Conservation (phyloP, 1,140 invertebrate genomes). For the Camponotus floridanus region DNA sequence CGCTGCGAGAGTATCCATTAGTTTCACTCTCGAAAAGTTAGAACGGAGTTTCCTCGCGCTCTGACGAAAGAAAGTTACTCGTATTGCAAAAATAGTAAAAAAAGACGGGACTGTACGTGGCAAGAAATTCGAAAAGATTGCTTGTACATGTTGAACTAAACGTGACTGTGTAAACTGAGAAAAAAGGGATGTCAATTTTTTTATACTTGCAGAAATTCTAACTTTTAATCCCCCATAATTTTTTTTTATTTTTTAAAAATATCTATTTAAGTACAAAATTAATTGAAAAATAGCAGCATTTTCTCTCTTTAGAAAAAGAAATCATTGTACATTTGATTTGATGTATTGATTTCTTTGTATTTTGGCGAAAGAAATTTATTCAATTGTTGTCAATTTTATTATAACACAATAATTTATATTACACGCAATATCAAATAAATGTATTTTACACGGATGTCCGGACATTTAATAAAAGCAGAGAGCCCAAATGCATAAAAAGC, state of each 20-base stretch:
- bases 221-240: not conserved
- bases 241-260: not conserved
- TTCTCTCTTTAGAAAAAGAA: not conserved
- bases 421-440: not conserved
- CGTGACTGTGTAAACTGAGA: constrained; percentile 37
- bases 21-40: constrained; percentile 34
- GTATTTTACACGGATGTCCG: not conserved
- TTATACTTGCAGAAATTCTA: constrained; percentile 23
- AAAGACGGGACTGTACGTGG: constrained; percentile 39
- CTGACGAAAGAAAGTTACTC: constrained; percentile 32
- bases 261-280: not conserved
- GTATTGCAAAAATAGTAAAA: constrained; percentile 37
- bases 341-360: not conserved
- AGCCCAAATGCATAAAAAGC: not conserved
- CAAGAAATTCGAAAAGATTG: constrained; percentile 41
- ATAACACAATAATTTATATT: not conserved
- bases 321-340: not conserved
- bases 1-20: not conserved
- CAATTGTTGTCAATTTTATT: not conserved
- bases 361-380: not conserved
- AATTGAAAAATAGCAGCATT: too few relatives aligned
- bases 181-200: constrained; percentile 38
- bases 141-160: constrained; percentile 50
- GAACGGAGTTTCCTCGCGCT: not conserved
- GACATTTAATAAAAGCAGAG: constrained; percentile 20